Conservation (phyloP, 2,888 invertebrate genomes). For the Ischnus inquisitorius region DNA sequence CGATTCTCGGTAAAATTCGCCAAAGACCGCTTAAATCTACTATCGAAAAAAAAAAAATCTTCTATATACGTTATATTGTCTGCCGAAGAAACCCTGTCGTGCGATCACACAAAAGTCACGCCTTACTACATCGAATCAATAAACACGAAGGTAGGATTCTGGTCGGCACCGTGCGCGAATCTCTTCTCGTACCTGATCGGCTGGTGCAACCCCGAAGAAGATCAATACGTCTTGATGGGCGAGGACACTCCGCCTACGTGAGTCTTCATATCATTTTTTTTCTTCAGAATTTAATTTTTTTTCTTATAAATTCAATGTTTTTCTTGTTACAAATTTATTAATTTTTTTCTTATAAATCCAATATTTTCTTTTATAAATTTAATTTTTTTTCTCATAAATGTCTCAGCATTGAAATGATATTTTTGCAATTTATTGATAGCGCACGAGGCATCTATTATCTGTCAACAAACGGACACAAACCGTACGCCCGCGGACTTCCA, state of each 20-base stretch:
- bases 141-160: constrained; percentile 92
- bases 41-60: not conserved
- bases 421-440: constrained; percentile 86
- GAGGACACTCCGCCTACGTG: constrained; percentile 93
- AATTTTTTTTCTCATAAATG: not conserved
- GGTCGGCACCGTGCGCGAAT: constrained; percentile 94
- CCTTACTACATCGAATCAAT: constrained; percentile 96
- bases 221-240: constrained; percentile 94
- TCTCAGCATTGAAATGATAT: too few species aligned
- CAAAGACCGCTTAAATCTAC: constrained; percentile 28
- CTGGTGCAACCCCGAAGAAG: constrained; percentile 93
- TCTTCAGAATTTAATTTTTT: not conserved
- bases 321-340: not conserved
- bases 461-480: constrained; percentile 93
- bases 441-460: constrained; percentile 95
- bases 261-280: constrained; percentile 79
- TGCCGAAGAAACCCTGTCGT: constrained; percentile 92
- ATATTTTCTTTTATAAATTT: not conserved
- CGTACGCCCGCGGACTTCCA: constrained; percentile 94
- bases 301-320: not conserved
- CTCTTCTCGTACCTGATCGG: constrained; percentile 94
- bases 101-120: constrained; percentile 96
- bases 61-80: constrained; percentile 35
- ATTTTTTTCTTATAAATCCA: not conserved
- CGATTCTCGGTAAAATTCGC: constrained; percentile 91